phyloP scores from a whole-genome alignment of 1,140 invertebrate genomes.

The Ladona fulva region DNA sequence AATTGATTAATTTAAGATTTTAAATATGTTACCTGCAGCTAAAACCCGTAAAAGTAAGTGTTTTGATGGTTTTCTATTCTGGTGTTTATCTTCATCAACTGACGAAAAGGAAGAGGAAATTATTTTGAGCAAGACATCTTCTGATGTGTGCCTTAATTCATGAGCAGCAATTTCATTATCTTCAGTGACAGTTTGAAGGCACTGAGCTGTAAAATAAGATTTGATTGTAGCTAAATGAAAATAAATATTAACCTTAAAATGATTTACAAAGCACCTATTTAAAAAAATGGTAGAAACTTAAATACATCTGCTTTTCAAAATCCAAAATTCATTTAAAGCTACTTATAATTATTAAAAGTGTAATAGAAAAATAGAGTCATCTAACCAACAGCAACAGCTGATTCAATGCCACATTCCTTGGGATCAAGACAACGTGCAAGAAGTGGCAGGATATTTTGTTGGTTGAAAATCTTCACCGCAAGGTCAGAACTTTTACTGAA shows the following conservation, averaged over 20 bases:
- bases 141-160: conserved; percentile 40
- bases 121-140: conserved; percentile 38
- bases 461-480: conserved; percentile 55
- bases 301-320: too few species aligned
- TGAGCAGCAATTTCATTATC: conserved; percentile 47
- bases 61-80: not conserved
- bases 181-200: conserved; percentile 55
- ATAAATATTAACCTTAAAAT: not conserved
- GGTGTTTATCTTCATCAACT: conserved; percentile 25
- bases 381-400: conserved; percentile 43
- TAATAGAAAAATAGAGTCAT: too few species aligned
- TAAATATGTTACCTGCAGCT: conserved; percentile 38
- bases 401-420: conserved; percentile 47
- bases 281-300: too few species aligned
- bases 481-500: conserved; percentile 45
- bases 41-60: conserved; percentile 41
- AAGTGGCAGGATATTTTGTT: conserved; percentile 51
- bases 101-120: conserved; percentile 34
- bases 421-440: conserved; percentile 53
- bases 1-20: too few species aligned
- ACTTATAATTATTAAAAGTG: too few species aligned
- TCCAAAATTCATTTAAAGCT: too few species aligned
- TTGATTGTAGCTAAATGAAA: conserved; percentile 13
- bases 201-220: conserved; percentile 40
- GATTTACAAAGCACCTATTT: too few species aligned